Conservation (phyloP, 2,888 invertebrate genomes). For the Cheilosia impressa region DNA sequence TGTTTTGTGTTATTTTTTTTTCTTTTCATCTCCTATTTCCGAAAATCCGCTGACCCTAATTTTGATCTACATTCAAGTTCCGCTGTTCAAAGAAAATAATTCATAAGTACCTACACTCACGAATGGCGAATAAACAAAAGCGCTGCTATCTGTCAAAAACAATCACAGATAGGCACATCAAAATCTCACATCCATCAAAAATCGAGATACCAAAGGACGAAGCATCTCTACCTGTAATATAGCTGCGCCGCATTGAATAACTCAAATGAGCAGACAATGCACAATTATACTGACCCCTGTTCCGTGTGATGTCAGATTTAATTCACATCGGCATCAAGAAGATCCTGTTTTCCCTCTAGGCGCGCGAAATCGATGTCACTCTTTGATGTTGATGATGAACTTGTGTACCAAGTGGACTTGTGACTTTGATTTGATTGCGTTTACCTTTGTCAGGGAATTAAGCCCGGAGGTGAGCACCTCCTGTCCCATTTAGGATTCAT, state of each 20-base stretch:
- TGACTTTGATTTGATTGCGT: constrained; percentile 70
- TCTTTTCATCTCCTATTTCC: constrained; percentile 52
- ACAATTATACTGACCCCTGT: constrained; percentile 76
- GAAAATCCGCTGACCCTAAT: constrained; percentile 58
- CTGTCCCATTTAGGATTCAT: constrained; percentile 68
- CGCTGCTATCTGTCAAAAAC: constrained; percentile 76
- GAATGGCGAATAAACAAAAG: constrained; percentile 42
- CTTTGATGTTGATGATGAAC: constrained; percentile 53
- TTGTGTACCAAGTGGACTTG: constrained; percentile 51
- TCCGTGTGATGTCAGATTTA: constrained; percentile 75
- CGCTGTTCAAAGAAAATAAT: constrained; percentile 55
- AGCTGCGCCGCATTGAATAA: constrained; percentile 17
- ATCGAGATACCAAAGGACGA: constrained; percentile 38
- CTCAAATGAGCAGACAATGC: constrained; percentile 72
- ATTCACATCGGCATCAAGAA: constrained; percentile 73
- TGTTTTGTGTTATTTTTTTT: constrained; percentile 1
- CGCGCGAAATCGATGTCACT: constrained; percentile 65
- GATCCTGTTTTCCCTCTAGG: constrained; percentile 50
- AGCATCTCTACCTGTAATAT: constrained; percentile 51
- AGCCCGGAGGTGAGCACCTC: constrained; percentile 64
- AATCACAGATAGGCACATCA: constrained; percentile 77
- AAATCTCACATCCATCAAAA: constrained; percentile 77
- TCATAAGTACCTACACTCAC: constrained; percentile 36
- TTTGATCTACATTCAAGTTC: constrained; percentile 22
- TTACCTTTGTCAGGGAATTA: constrained; percentile 63